Evolutionary conservation across 2,113 vertebrate species (phyloP), one percentile per base, ranked within the genome.

Genomic region (Erythrolamprus reginae): DNA sequence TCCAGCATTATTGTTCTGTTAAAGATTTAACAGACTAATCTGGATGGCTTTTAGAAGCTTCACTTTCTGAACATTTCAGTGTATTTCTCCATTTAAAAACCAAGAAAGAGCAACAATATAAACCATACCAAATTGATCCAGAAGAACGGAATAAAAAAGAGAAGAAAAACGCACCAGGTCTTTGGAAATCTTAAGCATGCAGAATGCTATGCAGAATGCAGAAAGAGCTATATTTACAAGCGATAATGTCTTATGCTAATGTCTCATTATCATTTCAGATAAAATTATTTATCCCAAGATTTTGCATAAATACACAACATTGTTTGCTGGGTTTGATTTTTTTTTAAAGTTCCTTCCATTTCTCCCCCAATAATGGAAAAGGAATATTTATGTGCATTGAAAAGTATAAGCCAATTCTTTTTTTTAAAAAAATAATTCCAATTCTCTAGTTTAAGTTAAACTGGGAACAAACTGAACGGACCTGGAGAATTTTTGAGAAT

Each of bases 1-100:
- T 93, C 93, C 89, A 83, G 15, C 87, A 89, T 94, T 93, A 90
- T 89, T 77, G 33, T 23, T 82, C 33, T 77, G 33, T 77, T 77
- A 77, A 77, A 77, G 33, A 56, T 82, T 89, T 28, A 61, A 61
- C 3, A 13, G 15, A 42, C 38, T 19, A 19, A 61, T 26, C 3
- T 88, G 13, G 45, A 12, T 77, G 70, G 48, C 0, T 77, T 9
- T 9, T 77, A 1, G 33, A 38, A 9, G 17, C 70, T 77, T 77
- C 17, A 3, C 33, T 77, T 42, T 77, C 70, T 77, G 33, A 87
- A 53, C 58, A 45, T 91, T 95, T 87, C 93, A 86, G 55, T 84
- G 33, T 0, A 89, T 33, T 9, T 15, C 2, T 13, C 33, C 3
- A 26, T 3, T n/a, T 13, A 3, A 28, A 42, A 58, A 89, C 5